Evolutionary conservation across 1,140 invertebrate genomes (phyloP).

Genomic region (Triops cancriformis): DNA sequence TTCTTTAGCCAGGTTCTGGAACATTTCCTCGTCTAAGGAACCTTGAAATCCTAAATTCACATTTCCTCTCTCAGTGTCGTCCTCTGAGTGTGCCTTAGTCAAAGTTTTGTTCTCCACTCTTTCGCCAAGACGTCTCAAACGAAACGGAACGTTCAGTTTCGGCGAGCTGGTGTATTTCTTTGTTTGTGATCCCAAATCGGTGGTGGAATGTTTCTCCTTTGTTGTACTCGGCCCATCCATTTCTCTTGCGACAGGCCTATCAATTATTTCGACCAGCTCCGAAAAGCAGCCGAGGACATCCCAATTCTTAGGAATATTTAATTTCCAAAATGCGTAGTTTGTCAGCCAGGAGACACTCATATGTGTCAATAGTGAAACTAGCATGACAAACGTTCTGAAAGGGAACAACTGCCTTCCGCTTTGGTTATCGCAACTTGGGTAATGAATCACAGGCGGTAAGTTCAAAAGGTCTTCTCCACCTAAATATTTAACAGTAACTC

Average conservation of each 20-base stretch:
- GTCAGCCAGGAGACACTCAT: slow-evolving; percentile 48
- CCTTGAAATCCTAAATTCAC: neutral
- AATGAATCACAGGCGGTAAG: slow-evolving; percentile 18
- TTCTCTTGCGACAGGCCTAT: neutral
- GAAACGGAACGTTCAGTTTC: neutral
- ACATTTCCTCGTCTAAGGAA: neutral
- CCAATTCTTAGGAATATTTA: slow-evolving; percentile 7
- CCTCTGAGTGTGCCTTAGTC: neutral
- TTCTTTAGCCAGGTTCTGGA: neutral
- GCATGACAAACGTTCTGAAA: slow-evolving; percentile 50
- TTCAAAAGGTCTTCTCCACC: slow-evolving; percentile 26
- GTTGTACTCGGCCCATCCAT: too few relatives aligned
- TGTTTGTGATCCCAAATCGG: neutral
- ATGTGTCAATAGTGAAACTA: slow-evolving; percentile 51
- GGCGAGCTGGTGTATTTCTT: neutral
- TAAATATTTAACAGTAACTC: neutral
- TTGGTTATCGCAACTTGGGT: slow-evolving; percentile 33
- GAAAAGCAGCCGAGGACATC: slow-evolving; percentile 25
- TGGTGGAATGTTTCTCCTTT: neutral
- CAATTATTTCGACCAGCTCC: neutral
- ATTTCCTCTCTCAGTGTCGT: neutral
- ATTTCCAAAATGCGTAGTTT: slow-evolving; percentile 38
- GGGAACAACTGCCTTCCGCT: slow-evolving; percentile 49
- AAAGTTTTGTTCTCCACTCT: neutral
- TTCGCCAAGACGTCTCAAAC: neutral